Evolutionary conservation across 2,797 vertebrate species (phyloP), one percentile per base, ranked within the genome.

Genomic region (Argya squamiceps): DNA sequence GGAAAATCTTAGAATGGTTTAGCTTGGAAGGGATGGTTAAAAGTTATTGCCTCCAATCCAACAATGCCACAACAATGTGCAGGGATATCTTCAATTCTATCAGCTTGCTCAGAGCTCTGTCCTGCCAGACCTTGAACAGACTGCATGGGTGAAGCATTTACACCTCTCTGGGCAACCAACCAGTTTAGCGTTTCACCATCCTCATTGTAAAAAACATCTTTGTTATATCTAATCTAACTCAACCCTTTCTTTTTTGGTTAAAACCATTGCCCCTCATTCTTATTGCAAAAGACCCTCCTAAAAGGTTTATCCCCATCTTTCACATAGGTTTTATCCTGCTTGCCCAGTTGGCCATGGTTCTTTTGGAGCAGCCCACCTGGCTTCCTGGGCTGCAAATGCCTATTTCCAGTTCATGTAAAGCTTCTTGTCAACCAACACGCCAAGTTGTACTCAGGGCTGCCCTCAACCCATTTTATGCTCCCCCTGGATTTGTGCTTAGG

Each of bases 171-270:
- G 22, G 37, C 10, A 58, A 19, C 9, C 10, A 58, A 19, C 9
- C 52, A 74, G 52, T 10, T 74, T 7, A 58, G 43, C 0, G 0
- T 27, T 75, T 75, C 32, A 65, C 8, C 13, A 49, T 6, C 12
- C 15, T 59, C 44, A 44, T 7, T 12, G 14, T 10, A 65, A 65
- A 64, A 75, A 27, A 43, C 2, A 34, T 58, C 43, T 56, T 47
- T 14, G 17, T 32, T 49, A 21, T 7, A 56, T 16, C 5, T 49
- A 30, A 49, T 26, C 9, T 58, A 56, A 84, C 58, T 36, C 9
- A 41, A 49, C 16, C 4, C 9, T 65, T 30, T 58, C 19, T 30
- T 58, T 58, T 65, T 36, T 32, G 7, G 15, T 16, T 21, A 50
- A 84, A 75, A 50, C 17, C 27, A 43, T 5, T 65, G 32, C 14